Percentiles rank a stretch among this genome's conserved stretches.
These are phyloP conservation scores for Lymantria dispar DNA, from an alignment of 2,888 invertebrate genomes.

Conservation along the genomic window DNA sequence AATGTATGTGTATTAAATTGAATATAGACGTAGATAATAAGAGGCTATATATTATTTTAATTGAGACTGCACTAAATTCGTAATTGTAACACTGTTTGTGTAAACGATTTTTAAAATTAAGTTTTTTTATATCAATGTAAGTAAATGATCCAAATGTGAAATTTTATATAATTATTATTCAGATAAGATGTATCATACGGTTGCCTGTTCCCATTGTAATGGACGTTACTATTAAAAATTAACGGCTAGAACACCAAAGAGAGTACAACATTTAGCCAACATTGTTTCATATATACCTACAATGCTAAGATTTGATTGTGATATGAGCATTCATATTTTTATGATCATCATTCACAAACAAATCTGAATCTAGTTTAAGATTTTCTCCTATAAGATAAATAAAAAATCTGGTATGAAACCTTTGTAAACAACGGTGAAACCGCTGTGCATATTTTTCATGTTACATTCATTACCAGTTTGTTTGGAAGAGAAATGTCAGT, in stretches of 20 bases:
- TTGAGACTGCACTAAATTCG: slow-evolving; percentile 35
- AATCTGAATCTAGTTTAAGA: neutral
- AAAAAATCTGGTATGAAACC: neutral
- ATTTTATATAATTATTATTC: slow-evolving; percentile 26
- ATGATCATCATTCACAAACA: neutral
- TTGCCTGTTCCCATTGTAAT: slow-evolving; percentile 35
- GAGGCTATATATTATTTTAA: slow-evolving; percentile 40
- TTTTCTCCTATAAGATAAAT: neutral
- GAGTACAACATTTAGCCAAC: slow-evolving; percentile 37
- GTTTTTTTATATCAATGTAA: slow-evolving; percentile 29
- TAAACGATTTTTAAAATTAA: slow-evolving; percentile 8
- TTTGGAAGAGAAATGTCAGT: slow-evolving; percentile 41
- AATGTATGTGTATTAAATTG: slow-evolving; percentile 22
- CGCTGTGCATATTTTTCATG: neutral
- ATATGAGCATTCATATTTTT: slow-evolving; percentile 5
- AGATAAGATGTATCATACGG: slow-evolving; percentile 29
- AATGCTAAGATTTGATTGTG: slow-evolving; percentile 38
- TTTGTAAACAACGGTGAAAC: neutral
- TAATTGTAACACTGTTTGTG: slow-evolving; percentile 15
- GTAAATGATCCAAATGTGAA: slow-evolving; percentile 22
- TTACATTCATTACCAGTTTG: slow-evolving; percentile 22
- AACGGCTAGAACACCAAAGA: slow-evolving; percentile 82
- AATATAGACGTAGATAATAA: slow-evolving; percentile 25
- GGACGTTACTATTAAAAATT: slow-evolving; percentile 43
- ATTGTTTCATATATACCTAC: slow-evolving; percentile 33